phyloP scores from a whole-genome alignment of 2,888 invertebrate genomes.

The Netelia melanura region DNA sequence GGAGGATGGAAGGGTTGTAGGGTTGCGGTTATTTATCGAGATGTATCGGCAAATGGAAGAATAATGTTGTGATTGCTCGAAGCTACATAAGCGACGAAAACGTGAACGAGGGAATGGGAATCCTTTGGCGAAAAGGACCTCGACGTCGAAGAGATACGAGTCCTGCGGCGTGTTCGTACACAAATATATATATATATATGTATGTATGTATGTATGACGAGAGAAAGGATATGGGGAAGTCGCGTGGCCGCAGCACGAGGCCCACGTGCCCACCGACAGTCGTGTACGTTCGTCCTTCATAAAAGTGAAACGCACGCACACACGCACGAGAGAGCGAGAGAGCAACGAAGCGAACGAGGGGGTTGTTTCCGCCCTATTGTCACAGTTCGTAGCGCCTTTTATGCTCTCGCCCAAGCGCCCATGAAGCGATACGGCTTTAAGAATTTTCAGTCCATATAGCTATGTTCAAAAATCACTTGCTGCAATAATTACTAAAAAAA shows the following conservation, averaged over 20 bases:
- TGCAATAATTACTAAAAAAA: background rate
- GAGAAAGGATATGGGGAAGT: slow-evolving; percentile 69
- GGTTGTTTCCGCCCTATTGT: slow-evolving; percentile 77
- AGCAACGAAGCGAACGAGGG: slow-evolving; percentile 67
- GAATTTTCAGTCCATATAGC: background rate
- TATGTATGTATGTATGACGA: slow-evolving; percentile 56
- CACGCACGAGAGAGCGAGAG: slow-evolving; percentile 48
- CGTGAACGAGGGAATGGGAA: slow-evolving; percentile 63
- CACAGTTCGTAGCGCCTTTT: slow-evolving; percentile 63
- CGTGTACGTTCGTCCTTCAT: slow-evolving; percentile 62
- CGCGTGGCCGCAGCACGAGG: slow-evolving; percentile 65
- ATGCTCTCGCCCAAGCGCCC: slow-evolving; percentile 69
- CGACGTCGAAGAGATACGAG: slow-evolving; percentile 67
- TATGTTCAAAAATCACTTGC: background rate
- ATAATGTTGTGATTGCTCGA: slow-evolving; percentile 77
- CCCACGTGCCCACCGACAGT: slow-evolving; percentile 68
- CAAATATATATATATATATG: background rate
- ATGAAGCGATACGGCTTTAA: slow-evolving; percentile 51
- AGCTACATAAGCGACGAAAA: slow-evolving; percentile 23
- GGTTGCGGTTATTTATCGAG: slow-evolving; percentile 32
- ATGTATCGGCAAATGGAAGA: slow-evolving; percentile 73
- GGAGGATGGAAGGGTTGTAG: background rate
- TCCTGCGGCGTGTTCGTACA: slow-evolving; percentile 73
- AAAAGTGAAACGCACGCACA: slow-evolving; percentile 61
- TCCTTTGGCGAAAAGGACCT: slow-evolving; percentile 76